Evolutionary conservation across 2,113 vertebrate genomes (phyloP).

Genomic region (Cyphomyrus discorhynchus): DNA sequence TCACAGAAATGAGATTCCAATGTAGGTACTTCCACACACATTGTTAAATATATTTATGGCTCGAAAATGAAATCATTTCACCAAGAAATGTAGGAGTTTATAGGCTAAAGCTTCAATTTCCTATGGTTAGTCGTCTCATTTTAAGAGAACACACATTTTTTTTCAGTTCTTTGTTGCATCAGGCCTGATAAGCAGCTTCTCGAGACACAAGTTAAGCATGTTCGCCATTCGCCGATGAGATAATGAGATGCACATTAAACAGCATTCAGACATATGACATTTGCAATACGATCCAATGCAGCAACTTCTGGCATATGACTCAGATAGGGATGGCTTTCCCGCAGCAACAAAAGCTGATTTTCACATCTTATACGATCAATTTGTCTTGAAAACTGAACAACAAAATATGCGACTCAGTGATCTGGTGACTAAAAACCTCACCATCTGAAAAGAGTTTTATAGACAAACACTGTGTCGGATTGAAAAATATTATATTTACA

Average conservation of each 20-base stretch:
- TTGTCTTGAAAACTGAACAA: not conserved
- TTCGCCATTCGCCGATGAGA: not conserved
- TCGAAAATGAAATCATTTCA: not conserved
- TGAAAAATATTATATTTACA: not conserved
- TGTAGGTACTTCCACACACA: not conserved
- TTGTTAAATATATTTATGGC: not conserved
- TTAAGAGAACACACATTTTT: not conserved
- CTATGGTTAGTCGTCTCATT: not conserved
- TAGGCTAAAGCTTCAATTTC: not conserved
- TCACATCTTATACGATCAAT: not conserved
- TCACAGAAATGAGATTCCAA: constrained; percentile 2
- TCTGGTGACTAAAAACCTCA: not conserved
- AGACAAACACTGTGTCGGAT: not conserved
- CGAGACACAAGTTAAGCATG: not conserved
- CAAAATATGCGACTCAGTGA: not conserved
- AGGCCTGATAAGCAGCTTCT: not conserved
- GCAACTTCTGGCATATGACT: not conserved
- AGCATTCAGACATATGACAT: not conserved
- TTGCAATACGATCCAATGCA: not conserved
- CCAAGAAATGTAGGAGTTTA: constrained; percentile 12
- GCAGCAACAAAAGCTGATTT: not conserved
- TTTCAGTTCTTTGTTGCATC: not conserved
- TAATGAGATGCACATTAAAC: not conserved
- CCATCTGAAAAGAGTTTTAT: not conserved
- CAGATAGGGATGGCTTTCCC: not conserved